Evolutionary conservation across 2,888 invertebrate species (phyloP), one percentile per base, ranked within the genome.

Genomic region (Athalia circularis): DNA sequence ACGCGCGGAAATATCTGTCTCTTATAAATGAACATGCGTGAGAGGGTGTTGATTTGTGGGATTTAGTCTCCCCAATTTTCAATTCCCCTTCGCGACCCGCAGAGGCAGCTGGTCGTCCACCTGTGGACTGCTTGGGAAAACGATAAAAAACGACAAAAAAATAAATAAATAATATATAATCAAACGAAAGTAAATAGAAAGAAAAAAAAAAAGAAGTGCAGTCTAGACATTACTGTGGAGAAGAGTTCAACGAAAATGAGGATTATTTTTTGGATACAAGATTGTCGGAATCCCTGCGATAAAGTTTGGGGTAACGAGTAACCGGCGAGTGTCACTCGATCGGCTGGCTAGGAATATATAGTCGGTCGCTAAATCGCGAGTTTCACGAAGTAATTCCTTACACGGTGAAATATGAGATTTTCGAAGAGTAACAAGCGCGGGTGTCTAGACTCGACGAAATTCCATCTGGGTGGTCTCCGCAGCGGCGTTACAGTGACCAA

Each of bases 391-490:
- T 72, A 59, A 13, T 72, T 72, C 6, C 13, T 72, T 29, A 48
- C 29, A 29, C 29, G 29, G 29, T 47, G 59, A 72, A 59, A 72
- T 72, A 47, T 59, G 47, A 72, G 72, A 72, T 59, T 59, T 45
- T 45, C 5, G 9, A 3, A 47, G 61, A 13, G 29, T 7, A 67
- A 52, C 50, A 68, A 50, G 52, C 48, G 54, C 52, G 68, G 50
- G 15, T 61, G 68, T 68, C 68, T 54, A 68, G 52, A 68, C 68
- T 54, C 59, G 47, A 13, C 47, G 47, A 72, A 54, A 59, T 13
- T 59, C 72, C 5, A 50, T 68, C 48, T 59, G 72, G 72, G 72
- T 72, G 72, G 72, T 72, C 59, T 11, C 0, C 54, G 13, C 5
- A 8, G 50, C 13, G 15, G 9, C 6, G 67, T 9, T 13, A n/a